phyloP scores from a whole-genome alignment of 2,113 vertebrate species.

The Pogona vitticeps region DNA sequence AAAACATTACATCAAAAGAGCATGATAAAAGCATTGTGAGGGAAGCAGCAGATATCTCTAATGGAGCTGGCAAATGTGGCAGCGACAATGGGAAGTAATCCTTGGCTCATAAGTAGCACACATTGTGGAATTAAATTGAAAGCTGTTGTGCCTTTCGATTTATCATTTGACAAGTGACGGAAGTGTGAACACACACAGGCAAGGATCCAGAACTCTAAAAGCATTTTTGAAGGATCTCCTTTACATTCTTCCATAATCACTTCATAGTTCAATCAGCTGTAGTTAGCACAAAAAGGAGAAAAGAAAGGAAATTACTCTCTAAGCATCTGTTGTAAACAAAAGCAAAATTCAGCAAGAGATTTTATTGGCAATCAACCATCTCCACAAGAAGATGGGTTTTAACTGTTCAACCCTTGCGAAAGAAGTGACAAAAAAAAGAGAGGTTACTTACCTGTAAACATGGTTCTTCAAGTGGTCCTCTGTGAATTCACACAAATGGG shows the following conservation, averaged over 20 bases:
- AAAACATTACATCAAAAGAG: neutral
- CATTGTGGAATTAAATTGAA: constrained; percentile 2
- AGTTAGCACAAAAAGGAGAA: neutral
- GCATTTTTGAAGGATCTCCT: neutral
- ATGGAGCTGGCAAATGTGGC: neutral
- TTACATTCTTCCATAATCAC: neutral
- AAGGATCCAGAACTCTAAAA: neutral
- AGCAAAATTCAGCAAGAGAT: neutral
- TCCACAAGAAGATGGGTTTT: neutral
- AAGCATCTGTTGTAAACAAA: neutral
- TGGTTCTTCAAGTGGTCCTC: too few species aligned
- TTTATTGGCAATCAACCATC: neutral
- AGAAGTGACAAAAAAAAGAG: neutral
- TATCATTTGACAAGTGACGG: neutral
- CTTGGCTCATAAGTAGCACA: neutral
- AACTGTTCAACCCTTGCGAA: neutral
- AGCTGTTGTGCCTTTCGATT: neutral
- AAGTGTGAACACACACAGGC: neutral
- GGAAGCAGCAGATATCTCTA: neutral
- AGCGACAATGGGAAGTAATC: neutral
- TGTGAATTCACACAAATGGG: too few species aligned
- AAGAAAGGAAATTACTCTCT: neutral
- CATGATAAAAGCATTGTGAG: neutral
- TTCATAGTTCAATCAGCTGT: neutral
- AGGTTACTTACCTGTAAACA: too few species aligned